Evolutionary conservation across 1,140 invertebrate species (phyloP).

Genomic region (Druon quercuslanigerum): DNA sequence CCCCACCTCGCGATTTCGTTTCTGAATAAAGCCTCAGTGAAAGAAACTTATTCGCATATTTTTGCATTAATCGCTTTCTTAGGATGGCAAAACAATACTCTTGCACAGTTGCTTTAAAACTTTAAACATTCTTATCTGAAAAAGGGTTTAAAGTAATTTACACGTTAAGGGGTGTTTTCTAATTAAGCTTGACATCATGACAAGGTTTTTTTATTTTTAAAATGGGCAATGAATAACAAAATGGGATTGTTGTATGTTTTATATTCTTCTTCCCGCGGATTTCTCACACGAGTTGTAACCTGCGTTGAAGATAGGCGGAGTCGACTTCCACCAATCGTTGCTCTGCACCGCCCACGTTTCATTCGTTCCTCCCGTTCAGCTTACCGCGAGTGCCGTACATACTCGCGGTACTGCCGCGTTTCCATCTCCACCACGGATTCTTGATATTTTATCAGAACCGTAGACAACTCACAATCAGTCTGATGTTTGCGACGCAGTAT

Average conservation of each 20-base stretch:
- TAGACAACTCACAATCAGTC: too few relatives aligned
- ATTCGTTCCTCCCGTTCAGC: conserved; percentile 64
- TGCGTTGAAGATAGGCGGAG: conserved; percentile 70
- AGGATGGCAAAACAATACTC: not conserved
- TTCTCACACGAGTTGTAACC: conserved; percentile 42
- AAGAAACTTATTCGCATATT: not conserved
- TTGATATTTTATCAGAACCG: conserved; percentile 5
- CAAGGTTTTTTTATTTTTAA: conserved; percentile 32
- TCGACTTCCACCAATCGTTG: conserved; percentile 68
- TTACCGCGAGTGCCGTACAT: conserved; percentile 47
- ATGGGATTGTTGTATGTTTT: not conserved
- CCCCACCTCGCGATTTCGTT: not conserved
- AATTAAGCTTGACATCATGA: conserved; percentile 40
- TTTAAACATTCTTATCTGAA: not conserved
- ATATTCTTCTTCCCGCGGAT: conserved; percentile 44
- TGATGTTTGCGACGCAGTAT: conserved; percentile 13
- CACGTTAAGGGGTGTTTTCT: conserved; percentile 3
- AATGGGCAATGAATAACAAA: not conserved
- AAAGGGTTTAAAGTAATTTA: not conserved
- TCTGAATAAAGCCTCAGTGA: not conserved
- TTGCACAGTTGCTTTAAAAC: not conserved
- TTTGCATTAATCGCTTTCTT: not conserved
- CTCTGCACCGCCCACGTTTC: conserved; percentile 70
- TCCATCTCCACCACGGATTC: conserved; percentile 35
- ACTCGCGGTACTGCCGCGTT: conserved; percentile 48